Evolutionary conservation across 2,797 vertebrate genomes (phyloP).

Genomic region (Peromyscus nudipes): DNA sequence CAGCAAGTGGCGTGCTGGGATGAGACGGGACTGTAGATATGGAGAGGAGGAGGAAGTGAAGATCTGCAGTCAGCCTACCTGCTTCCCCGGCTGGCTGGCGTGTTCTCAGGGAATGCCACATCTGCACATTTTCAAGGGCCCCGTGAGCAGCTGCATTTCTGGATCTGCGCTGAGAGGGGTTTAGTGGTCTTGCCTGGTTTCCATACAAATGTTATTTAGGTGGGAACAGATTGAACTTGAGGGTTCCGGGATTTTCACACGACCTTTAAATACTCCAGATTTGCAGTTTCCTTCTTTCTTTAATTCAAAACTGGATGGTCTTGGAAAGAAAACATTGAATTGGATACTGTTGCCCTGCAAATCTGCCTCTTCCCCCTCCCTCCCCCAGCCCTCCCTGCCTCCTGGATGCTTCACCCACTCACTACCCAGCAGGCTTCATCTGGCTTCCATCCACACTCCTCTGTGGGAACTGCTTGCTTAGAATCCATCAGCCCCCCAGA

Average conservation of each 20-base stretch:
- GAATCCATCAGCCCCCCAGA: neutral
- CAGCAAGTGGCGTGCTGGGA: neutral
- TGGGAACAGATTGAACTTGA: slow-evolving; percentile 77
- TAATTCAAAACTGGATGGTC: slow-evolving; percentile 69
- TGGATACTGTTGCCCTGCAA: slow-evolving; percentile 4
- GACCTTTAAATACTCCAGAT: slow-evolving; percentile 74
- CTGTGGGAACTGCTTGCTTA: slow-evolving; percentile 66
- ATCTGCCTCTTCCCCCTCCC: neutral
- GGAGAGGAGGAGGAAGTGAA: no score
- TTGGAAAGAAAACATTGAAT: slow-evolving; percentile 60
- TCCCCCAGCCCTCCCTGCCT: neutral
- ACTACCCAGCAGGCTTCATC: neutral
- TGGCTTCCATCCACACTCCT: neutral
- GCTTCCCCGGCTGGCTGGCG: neutral
- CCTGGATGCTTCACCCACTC: neutral
- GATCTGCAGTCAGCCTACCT: neutral
- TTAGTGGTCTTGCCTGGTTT: slow-evolving; percentile 63
- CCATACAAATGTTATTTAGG: slow-evolving; percentile 79
- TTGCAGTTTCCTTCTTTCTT: slow-evolving; percentile 68
- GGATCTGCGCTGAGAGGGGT: slow-evolving; percentile 15
- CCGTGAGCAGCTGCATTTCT: neutral
- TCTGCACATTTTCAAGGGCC: neutral
- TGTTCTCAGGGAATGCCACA: neutral
- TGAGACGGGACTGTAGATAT: no score
- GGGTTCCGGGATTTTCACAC: slow-evolving; percentile 79